Evolutionary conservation across 2,113 vertebrate species (phyloP).

Genomic region (Isurus oxyrinchus): DNA sequence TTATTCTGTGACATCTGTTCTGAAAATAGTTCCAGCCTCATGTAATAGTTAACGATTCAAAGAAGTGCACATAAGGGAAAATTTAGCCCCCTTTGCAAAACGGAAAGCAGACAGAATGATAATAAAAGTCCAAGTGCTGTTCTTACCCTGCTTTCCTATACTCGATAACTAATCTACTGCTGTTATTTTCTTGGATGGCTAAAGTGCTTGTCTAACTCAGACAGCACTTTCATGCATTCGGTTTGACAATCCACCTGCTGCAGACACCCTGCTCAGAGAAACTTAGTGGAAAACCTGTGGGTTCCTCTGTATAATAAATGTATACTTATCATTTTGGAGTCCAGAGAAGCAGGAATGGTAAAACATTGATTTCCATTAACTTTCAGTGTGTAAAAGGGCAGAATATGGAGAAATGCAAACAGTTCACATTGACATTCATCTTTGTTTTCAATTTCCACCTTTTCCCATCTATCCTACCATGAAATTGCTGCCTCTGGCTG

Average conservation of each 20-base stretch:
- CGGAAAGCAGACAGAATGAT: background rate
- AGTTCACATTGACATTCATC: background rate
- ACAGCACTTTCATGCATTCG: background rate
- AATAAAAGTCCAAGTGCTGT: background rate
- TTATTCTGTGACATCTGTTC: conserved; percentile 26
- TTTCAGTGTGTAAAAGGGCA: background rate
- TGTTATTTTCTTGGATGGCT: background rate
- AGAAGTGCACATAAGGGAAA: background rate
- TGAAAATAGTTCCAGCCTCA: background rate
- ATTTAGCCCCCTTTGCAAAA: background rate
- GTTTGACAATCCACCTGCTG: background rate
- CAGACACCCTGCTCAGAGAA: background rate
- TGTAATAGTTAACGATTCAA: background rate
- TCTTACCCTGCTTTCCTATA: background rate
- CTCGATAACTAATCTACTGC: background rate
- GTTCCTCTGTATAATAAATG: background rate
- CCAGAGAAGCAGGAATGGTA: background rate
- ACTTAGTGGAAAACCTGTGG: background rate
- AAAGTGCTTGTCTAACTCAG: background rate
- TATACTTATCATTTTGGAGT: background rate
- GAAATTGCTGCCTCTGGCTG: background rate
- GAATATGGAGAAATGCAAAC: background rate
- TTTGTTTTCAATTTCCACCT: background rate
- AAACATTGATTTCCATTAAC: background rate
- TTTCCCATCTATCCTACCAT: background rate